Percentiles rank a stretch among this genome's conserved stretches.
phyloP scores from a whole-genome alignment of 1,140 invertebrate species.

The Eriocheir sinensis region DNA sequence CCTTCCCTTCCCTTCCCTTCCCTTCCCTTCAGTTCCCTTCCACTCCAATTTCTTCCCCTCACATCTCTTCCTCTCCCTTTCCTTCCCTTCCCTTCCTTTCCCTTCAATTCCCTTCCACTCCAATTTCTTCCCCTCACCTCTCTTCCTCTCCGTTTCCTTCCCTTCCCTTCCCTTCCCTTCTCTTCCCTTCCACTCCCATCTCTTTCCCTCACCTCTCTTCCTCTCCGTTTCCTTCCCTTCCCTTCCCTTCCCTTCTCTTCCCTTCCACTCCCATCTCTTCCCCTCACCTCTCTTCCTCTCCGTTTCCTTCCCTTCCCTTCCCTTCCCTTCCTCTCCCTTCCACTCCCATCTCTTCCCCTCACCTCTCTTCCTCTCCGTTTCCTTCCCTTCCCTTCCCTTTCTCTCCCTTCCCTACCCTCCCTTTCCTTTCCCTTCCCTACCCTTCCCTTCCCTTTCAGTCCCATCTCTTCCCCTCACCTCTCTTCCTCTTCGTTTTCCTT shows the following conservation, averaged over 20 bases:
- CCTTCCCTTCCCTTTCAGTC: background rate
- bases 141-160: background rate
- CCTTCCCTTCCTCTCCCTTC: no score
- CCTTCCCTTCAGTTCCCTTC: background rate
- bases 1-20: background rate
- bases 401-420: background rate
- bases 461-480: background rate
- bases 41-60: background rate
- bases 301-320: no score
- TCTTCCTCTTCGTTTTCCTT: background rate
- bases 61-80: background rate
- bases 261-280: background rate
- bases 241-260: background rate
- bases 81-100: background rate
- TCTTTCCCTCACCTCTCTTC: background rate
- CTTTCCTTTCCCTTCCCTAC: background rate
- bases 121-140: background rate
- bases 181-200: background rate
- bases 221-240: background rate
- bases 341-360: background rate
- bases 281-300: background rate
- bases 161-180: slow-evolving; percentile 21
- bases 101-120: background rate
- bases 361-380: no score
- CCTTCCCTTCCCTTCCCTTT: no score